Evolutionary conservation across 2,797 vertebrate genomes (phyloP).

Genomic region (Steatocranus sp.): DNA sequence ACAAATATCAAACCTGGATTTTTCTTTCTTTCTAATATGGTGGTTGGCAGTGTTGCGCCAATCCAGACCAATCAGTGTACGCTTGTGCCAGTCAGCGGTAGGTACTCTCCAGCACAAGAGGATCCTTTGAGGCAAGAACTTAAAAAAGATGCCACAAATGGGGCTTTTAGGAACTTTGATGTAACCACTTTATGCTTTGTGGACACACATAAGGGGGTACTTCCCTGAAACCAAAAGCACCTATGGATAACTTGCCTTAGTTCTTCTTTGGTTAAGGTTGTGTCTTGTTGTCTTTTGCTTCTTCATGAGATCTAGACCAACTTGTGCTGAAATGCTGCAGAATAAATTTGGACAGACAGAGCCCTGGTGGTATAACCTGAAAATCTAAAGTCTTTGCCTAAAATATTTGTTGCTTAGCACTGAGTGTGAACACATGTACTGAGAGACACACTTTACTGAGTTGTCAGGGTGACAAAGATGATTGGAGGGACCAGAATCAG

Average conservation of each 20-base stretch:
- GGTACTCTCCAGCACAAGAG: neutral
- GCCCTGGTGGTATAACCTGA: neutral
- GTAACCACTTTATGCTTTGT: neutral
- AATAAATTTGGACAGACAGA: neutral
- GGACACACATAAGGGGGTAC: neutral
- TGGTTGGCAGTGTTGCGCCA: neutral
- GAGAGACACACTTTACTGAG: rapidly evolving
- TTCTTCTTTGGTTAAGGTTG: neutral
- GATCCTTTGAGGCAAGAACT: neutral
- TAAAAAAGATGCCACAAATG: neutral
- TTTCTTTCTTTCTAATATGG: rapidly evolving
- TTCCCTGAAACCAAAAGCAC: neutral
- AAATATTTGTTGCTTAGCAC: neutral
- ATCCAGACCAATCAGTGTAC: neutral
- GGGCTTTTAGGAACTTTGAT: neutral
- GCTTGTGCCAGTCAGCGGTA: neutral
- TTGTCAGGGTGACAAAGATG: neutral
- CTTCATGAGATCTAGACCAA: neutral
- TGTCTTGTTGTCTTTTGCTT: neutral
- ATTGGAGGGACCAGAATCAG: neutral
- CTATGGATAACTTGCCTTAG: neutral
- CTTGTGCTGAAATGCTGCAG: neutral
- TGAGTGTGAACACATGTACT: neutral
- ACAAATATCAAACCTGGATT: neutral
- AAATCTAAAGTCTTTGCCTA: neutral